Evolutionary conservation across 2,888 invertebrate species (phyloP), one percentile per base, ranked within the genome.

Genomic region (Hydriomena furcata): DNA sequence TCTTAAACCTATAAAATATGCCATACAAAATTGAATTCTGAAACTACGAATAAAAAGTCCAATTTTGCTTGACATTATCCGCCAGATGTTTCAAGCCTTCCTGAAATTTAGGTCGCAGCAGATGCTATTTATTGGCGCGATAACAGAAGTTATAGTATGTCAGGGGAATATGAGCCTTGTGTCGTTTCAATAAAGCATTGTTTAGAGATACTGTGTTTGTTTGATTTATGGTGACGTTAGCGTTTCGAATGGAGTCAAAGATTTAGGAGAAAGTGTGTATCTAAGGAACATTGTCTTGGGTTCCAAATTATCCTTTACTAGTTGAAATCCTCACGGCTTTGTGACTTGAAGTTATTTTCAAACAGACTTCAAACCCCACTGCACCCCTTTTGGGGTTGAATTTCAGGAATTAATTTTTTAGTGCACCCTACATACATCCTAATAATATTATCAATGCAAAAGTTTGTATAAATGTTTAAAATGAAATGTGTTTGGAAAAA

Each of bases 41-140:
- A 38, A 23, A 11, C 7, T 4, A 7, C 7, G 0, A 5, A 2
- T 12, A 47, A 42, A 58, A 59, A 61, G 62, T 52, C 51, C 25
- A 60, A 52, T 41, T 45, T 68, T 31, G 46, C 41, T 10, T 55
- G 53, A 31, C 11, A 24, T 17, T 7, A 6, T n/a, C 24, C 11
- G 25, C 53, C 63, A 67, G 65, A 65, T 68, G 66, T 52, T 54
- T 54, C 54, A 52, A 54, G 58, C 59, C 58, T 60, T 60, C 58
- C 59, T 60, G 53, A 59, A 66, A 71, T 69, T 60, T 66, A 64
- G 71, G 69, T 71, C 69, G 53, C 48, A 53, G 60, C 65, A 68
- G 68, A 63, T 71, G 67, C 60, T 63, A 55, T 59, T 52, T 61
- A 59, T 54, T 54, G 61, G 58, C 37, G 46, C 49, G 63, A 55